These are phyloP conservation scores for Hirtodrosophila trivittata DNA, from an alignment of 2,888 invertebrate species.

Conservation along the genomic window DNA sequence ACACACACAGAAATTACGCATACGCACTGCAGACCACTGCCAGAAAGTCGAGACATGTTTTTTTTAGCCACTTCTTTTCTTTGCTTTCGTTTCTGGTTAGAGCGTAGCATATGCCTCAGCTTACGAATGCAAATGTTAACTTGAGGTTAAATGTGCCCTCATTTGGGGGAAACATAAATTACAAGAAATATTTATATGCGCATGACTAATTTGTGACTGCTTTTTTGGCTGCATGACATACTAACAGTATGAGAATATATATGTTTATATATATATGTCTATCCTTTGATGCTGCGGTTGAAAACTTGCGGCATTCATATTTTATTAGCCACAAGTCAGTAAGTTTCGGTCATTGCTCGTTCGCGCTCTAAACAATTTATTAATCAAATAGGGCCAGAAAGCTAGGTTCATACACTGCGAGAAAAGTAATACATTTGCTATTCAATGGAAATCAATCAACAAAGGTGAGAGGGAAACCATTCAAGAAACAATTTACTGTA, in stretches of 20 bases:
- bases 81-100: background rate
- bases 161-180: conserved; percentile 63
- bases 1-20: conserved; percentile 63
- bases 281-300: conserved; percentile 64
- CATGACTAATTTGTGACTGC: conserved; percentile 71
- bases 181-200: conserved; percentile 63
- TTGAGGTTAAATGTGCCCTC: conserved; percentile 63
- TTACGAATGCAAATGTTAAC: conserved; percentile 59
- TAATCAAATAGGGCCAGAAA: conserved; percentile 65
- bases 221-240: conserved; percentile 28
- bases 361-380: conserved; percentile 74
- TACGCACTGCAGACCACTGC: conserved; percentile 48
- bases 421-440: too few species aligned
- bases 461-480: too few species aligned
- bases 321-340: conserved; percentile 76
- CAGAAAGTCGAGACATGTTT: conserved; percentile 10
- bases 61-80: too few species aligned
- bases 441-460: conserved; percentile 1
- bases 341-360: conserved; percentile 67
- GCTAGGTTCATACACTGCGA: conserved; percentile 10
- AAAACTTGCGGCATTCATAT: conserved; percentile 73
- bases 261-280: conserved; percentile 19
- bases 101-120: conserved; percentile 60
- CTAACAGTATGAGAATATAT: conserved; percentile 1
- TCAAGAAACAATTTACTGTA: too few species aligned